phyloP scores from a whole-genome alignment of 64 coral and sea anemone genomes.

The Actinia tenebrosa region DNA sequence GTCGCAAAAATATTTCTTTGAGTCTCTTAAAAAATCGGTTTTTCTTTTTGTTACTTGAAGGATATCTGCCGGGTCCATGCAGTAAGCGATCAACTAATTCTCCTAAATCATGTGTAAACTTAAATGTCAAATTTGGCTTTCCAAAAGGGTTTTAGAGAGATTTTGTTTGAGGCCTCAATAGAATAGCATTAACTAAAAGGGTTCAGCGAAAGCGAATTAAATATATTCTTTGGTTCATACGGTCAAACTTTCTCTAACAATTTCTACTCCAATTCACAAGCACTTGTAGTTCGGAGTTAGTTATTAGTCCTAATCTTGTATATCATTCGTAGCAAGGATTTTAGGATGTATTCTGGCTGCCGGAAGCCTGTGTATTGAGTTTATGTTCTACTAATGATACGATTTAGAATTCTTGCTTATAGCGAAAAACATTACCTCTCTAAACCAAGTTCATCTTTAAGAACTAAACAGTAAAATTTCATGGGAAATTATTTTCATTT shows the following conservation, averaged over 20 bases:
- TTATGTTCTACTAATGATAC: slow-evolving; percentile 4
- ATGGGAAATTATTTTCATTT: background rate
- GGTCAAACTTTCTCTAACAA: background rate
- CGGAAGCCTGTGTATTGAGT: slow-evolving; percentile 8
- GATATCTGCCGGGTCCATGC: background rate
- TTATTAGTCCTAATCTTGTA: background rate
- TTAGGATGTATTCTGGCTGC: background rate
- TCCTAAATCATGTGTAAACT: slow-evolving; percentile 7
- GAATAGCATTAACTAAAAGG: background rate
- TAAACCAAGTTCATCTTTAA: background rate
- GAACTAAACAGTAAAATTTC: background rate
- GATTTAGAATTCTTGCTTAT: background rate
- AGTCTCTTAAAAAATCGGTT: background rate
- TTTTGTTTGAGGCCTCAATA: background rate
- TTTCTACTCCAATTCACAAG: background rate
- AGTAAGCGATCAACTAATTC: slow-evolving; percentile 9
- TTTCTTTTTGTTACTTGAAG: background rate
- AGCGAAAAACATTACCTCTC: background rate
- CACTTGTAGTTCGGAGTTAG: background rate
- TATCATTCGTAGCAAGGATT: background rate
- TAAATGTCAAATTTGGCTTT: background rate
- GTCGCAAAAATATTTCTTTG: background rate
- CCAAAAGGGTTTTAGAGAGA: background rate
- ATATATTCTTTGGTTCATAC: background rate
- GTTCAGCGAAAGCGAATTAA: background rate